Conservation (phyloP, 1,140 invertebrate species). For the Hyles vespertilio region DNA sequence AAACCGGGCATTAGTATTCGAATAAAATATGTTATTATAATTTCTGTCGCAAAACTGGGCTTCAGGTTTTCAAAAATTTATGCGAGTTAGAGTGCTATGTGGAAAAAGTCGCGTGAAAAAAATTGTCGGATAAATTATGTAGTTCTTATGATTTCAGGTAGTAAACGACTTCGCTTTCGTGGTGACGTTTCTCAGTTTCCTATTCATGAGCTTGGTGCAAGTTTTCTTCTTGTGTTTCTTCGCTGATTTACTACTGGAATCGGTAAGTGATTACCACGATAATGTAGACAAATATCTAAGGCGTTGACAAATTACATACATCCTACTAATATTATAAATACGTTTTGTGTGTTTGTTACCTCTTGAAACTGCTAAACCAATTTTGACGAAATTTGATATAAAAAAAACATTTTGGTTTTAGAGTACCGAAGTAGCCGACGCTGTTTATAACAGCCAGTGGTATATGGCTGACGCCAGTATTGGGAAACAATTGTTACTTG, state of each 20-base stretch:
- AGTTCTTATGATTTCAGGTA: slow-evolving; percentile 18
- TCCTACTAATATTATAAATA: too few species aligned
- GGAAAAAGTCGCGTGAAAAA: too few species aligned
- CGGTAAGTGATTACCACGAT: slow-evolving; percentile 15
- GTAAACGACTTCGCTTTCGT: slow-evolving; percentile 20
- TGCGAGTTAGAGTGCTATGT: too few species aligned
- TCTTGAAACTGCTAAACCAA: too few species aligned
- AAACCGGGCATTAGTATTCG: too few species aligned
- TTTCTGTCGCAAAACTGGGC: too few species aligned
- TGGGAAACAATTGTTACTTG: slow-evolving; percentile 25
- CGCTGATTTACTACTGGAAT: slow-evolving; percentile 31
- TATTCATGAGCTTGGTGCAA: slow-evolving; percentile 30
- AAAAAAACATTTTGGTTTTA: slow-evolving; percentile 5
- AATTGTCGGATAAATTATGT: not conserved
- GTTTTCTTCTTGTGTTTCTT: slow-evolving; percentile 35
- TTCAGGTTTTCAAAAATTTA: too few species aligned
- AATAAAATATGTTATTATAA: too few species aligned
- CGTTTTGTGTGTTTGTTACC: too few species aligned
- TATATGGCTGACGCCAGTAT: slow-evolving; percentile 20
- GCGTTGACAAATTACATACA: too few species aligned
- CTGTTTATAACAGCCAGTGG: slow-evolving; percentile 42
- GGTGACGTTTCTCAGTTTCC: slow-evolving; percentile 25
- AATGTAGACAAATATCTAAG: too few species aligned
- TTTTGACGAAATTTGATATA: too few species aligned
- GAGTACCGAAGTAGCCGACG: slow-evolving; percentile 38